Evolutionary conservation across 2,888 invertebrate species (phyloP).

Genomic region (Meliscaeva auricollis): DNA sequence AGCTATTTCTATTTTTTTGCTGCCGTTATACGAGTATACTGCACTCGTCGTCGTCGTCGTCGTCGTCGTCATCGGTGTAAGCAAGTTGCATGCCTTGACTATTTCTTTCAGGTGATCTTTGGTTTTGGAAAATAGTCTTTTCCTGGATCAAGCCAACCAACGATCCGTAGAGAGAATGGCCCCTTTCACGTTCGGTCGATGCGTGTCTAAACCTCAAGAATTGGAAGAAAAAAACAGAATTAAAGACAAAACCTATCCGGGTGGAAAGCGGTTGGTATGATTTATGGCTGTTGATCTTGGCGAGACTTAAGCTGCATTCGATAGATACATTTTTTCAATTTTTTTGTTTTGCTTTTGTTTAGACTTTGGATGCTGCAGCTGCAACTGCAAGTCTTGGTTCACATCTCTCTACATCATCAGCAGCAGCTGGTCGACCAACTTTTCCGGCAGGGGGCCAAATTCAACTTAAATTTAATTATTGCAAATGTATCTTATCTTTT

Average conservation of each 20-base stretch:
- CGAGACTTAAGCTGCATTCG: slow-evolving; percentile 49
- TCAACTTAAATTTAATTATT: slow-evolving; percentile 73
- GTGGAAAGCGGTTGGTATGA: slow-evolving; percentile 71
- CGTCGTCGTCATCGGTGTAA: too few species aligned
- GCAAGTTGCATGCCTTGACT: slow-evolving; percentile 57
- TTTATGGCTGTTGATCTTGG: slow-evolving; percentile 75
- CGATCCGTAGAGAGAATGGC: slow-evolving; percentile 57
- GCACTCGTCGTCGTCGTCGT: too few species aligned
- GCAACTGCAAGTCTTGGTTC: slow-evolving; percentile 26
- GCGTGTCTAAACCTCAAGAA: slow-evolving; percentile 63
- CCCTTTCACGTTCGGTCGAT: slow-evolving; percentile 71
- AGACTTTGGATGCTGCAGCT: slow-evolving; percentile 59
- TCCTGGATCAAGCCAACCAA: slow-evolving; percentile 70
- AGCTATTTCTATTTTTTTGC: background rate
- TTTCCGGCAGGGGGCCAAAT: slow-evolving; percentile 48
- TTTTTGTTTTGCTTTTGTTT: slow-evolving; percentile 54
- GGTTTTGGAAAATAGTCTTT: slow-evolving; percentile 47
- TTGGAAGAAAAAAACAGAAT: slow-evolving; percentile 19
- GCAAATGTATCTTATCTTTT: slow-evolving; percentile 50
- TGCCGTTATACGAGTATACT: slow-evolving; percentile 6
- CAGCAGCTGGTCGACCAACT: slow-evolving; percentile 44
- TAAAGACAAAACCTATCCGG: slow-evolving; percentile 48
- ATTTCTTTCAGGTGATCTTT: slow-evolving; percentile 57
- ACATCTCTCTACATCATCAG: background rate
- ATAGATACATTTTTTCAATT: slow-evolving; percentile 59